Evolutionary conservation across 2,113 vertebrate genomes (phyloP).

Genomic region (Orthonyx spaldingii): DNA sequence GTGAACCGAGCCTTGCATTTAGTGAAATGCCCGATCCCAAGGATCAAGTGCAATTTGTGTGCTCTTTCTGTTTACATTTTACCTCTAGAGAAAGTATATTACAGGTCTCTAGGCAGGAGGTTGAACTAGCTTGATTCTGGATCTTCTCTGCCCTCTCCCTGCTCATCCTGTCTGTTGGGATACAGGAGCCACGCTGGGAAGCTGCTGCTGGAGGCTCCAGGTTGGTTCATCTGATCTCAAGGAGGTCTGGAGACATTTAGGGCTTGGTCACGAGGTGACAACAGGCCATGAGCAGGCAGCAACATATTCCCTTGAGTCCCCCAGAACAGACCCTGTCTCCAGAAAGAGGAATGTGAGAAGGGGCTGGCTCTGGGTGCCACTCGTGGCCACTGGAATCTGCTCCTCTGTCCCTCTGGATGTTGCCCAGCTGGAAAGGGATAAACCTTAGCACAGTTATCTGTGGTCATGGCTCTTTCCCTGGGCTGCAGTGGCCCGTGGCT

Average conservation of each 20-base stretch:
- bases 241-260: background rate
- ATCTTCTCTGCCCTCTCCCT: background rate
- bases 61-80: slow-evolving; percentile 43
- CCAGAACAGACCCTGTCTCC: background rate
- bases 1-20: background rate
- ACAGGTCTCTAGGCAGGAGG: background rate
- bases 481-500: background rate
- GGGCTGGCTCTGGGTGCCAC: background rate
- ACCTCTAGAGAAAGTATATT: background rate
- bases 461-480: background rate
- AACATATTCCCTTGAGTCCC: rapidly evolving
- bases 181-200: background rate
- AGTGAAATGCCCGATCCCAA: background rate
- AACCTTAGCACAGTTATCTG: background rate
- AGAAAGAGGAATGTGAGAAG: rapidly evolving
- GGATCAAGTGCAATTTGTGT: slow-evolving; percentile 44
- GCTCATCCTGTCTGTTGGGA: rapidly evolving
- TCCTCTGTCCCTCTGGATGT: background rate
- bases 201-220: background rate
- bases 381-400: background rate
- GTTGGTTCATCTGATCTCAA: background rate
- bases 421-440: background rate
- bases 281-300: background rate
- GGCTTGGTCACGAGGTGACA: background rate
- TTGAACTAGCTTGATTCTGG: background rate